Evolutionary conservation across 2,888 invertebrate species (phyloP), one percentile per base, ranked within the genome.

Genomic region (Eretmocerus hayati): DNA sequence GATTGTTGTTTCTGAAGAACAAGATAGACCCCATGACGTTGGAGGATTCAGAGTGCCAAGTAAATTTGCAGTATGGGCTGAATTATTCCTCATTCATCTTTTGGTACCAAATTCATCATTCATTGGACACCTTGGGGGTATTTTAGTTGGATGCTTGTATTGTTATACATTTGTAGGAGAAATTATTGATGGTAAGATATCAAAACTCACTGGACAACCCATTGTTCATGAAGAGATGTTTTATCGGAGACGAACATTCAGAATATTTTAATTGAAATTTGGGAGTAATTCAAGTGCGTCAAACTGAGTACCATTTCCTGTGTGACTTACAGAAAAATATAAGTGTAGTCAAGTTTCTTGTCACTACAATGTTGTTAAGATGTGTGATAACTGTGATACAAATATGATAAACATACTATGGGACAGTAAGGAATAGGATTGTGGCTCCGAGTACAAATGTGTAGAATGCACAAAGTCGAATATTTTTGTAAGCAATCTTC

Each of bases 31-130:
- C 8, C 66, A 64, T 2, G 46, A 69, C 32, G 59, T 74, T 1
- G 66, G 64, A 21, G 72, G 71, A 9, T 56, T 74, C 8, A 68
- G 71, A 35, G 72, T 80, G 2, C 77, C 78, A 2, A 73, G 74
- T 26, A 73, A 73, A 59, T 72, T 74, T 58, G 75, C 79, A 2
- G 79, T 77, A 44, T 83, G 82, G 82, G 73, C 73, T 1, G 83
- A 83, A 59, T 64, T 83, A 26, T 46, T 79, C 13, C 64, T 81
- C 9, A 82, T 83, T 54, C 79, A 81, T 57, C 23, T 83, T 2
- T 60, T 81, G 22, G 77, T 79, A 2, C 82, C 82, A 13, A 77
- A 79, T 58, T 75, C 79, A 2, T 83, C 82, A 2, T 81, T 83
- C 58, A 55, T 77, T 58, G 82, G 81, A 22, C 82, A 83, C 62